These are phyloP conservation scores for Pocillopora verrucosa DNA, from an alignment of 64 coral and sea anemone species.

Conservation along the genomic window DNA sequence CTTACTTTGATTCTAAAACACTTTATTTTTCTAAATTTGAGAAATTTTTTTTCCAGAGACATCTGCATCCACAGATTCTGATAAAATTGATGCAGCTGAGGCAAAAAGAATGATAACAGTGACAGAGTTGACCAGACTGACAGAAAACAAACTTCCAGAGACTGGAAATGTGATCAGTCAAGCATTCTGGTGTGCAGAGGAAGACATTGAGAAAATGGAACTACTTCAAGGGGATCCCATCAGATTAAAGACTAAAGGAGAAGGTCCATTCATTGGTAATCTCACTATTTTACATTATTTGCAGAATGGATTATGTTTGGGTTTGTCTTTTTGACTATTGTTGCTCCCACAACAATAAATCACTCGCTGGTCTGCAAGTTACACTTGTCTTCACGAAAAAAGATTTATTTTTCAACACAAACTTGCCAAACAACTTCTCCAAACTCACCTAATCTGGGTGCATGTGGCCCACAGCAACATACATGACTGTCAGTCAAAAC, in stretches of 20 bases:
- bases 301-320: background rate
- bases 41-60: constrained; percentile 27
- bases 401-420: too few species aligned
- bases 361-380: too few species aligned
- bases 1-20: too few species aligned
- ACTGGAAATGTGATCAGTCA: constrained; percentile 37
- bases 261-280: constrained; percentile 79
- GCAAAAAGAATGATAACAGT: constrained; percentile 53
- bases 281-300: background rate
- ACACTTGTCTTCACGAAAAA: too few species aligned
- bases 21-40: background rate
- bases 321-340: background rate
- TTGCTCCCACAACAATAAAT: too few species aligned
- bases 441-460: too few species aligned
- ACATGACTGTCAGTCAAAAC: too few species aligned
- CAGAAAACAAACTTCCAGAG: constrained; percentile 53
- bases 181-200: constrained; percentile 87
- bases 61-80: constrained; percentile 41
- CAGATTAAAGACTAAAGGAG: constrained; percentile 71
- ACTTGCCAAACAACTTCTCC: too few species aligned
- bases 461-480: too few species aligned
- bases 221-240: constrained; percentile 67
- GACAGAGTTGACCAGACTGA: constrained; percentile 51
- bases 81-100: constrained; percentile 58
- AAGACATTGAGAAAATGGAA: constrained; percentile 73